Conservation (phyloP, 2,113 vertebrate genomes). For the Macquaria ambigua region DNA sequence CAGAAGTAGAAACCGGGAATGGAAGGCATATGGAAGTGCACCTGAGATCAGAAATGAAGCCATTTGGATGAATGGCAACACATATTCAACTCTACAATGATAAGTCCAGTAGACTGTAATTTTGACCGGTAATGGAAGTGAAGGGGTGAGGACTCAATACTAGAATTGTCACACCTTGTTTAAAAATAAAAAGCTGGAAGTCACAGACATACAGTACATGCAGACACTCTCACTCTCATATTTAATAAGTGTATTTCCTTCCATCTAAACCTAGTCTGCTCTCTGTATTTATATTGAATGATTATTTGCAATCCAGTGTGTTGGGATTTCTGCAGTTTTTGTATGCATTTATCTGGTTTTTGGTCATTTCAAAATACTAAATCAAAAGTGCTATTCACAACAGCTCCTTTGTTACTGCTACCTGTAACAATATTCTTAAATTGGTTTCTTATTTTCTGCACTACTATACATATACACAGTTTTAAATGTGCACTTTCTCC, state of each 20-base stretch:
- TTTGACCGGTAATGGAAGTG: not conserved
- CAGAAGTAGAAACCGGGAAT: not conserved
- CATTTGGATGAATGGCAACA: conserved; percentile 2
- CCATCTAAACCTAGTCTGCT: not conserved
- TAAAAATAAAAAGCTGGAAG: not conserved
- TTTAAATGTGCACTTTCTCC: not conserved
- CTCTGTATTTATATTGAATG: not conserved
- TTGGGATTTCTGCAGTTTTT: not conserved
- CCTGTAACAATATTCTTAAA: not conserved
- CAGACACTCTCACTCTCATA: not conserved
- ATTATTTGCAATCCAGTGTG: not conserved
- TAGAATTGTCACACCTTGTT: not conserved
- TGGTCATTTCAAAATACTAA: not conserved
- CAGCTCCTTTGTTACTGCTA: not conserved
- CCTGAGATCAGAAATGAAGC: not conserved
- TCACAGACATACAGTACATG: not conserved
- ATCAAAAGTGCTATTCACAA: not conserved
- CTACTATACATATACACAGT: not conserved
- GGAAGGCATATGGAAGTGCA: not conserved
- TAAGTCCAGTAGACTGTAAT: not conserved
- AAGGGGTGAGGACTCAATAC: not conserved
- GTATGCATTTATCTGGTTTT: not conserved
- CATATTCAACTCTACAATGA: not conserved
- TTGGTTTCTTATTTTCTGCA: not conserved
- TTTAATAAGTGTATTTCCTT: not conserved